phyloP scores from a whole-genome alignment of 2,113 vertebrate genomes.

The Chaetodon trifascialis region DNA sequence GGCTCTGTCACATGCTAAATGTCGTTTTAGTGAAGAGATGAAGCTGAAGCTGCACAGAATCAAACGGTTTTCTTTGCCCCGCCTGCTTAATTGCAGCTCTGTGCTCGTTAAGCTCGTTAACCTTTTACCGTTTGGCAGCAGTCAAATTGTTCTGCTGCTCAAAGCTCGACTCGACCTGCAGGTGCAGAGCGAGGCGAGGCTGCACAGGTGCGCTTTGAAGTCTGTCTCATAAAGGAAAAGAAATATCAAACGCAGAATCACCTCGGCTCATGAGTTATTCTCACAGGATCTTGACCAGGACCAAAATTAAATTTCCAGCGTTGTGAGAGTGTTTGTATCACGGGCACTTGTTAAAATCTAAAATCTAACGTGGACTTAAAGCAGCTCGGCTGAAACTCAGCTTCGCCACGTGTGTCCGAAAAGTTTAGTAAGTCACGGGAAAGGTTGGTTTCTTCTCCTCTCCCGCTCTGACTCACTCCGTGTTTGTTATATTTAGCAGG shows the following conservation, averaged over 20 bases:
- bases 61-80: no score
- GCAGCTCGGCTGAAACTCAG: no score
- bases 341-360: not conserved
- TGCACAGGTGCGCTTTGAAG: not conserved
- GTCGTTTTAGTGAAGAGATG: not conserved
- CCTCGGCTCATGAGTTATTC: no score
- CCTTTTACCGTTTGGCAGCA: not conserved
- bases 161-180: not conserved
- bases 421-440: slow-evolving; percentile 34
- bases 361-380: not conserved
- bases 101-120: no score
- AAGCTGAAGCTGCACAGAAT: not conserved
- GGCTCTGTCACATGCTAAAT: not conserved
- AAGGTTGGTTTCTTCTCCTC: slow-evolving; percentile 12
- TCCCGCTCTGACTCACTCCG: slow-evolving; percentile 34
- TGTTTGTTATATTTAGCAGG: slow-evolving; percentile 52
- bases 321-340: not conserved
- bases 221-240: not conserved
- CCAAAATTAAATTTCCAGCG: not conserved
- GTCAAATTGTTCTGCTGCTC: not conserved
- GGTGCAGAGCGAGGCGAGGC: not conserved
- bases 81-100: not conserved
- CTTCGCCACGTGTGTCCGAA: not conserved
- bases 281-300: not conserved
- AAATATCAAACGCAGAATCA: not conserved